A percentile compares a stretch with the other conserved stretches of the same genome.
Conservation (phyloP, 2,888 invertebrate species). For the Hipparchia semele region DNA sequence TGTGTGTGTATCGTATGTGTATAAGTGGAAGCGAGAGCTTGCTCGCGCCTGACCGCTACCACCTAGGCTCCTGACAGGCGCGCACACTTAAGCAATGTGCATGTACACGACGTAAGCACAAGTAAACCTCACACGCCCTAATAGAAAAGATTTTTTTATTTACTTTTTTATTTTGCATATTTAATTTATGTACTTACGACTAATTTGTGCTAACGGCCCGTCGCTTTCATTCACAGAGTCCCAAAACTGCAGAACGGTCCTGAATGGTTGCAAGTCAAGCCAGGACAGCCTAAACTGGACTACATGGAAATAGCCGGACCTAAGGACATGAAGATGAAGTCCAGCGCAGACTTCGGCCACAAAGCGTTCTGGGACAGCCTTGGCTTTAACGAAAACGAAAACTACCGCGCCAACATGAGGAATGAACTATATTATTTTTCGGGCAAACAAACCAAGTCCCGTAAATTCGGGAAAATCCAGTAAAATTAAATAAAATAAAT, state of each 20-base stretch:
- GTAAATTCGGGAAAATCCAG: slow-evolving; percentile 45
- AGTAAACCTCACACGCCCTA: no score
- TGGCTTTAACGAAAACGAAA: slow-evolving; percentile 83
- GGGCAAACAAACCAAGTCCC: slow-evolving; percentile 68
- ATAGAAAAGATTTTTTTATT: no score
- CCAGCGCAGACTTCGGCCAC: slow-evolving; percentile 78
- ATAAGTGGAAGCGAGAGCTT: no score
- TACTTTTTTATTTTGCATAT: no score
- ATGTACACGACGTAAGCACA: no score
- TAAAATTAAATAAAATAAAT: no score
- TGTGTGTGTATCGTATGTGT: no score
- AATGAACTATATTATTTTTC: slow-evolving; percentile 80
- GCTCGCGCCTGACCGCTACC: no score
- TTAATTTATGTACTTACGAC: no score
- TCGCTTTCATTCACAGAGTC: slow-evolving; percentile 54
- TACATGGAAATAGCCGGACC: slow-evolving; percentile 82
- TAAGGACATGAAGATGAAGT: slow-evolving; percentile 66
- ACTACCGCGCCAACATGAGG: slow-evolving; percentile 57
- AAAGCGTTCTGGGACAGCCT: slow-evolving; percentile 85
- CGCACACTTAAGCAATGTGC: no score
- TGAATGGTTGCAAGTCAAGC: slow-evolving; percentile 49
- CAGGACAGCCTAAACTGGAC: slow-evolving; percentile 63
- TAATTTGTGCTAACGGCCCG: neutral
- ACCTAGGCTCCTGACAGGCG: no score
- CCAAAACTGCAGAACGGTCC: slow-evolving; percentile 61